Conservation (phyloP, 2,888 invertebrate genomes). For the Formica aserva region DNA sequence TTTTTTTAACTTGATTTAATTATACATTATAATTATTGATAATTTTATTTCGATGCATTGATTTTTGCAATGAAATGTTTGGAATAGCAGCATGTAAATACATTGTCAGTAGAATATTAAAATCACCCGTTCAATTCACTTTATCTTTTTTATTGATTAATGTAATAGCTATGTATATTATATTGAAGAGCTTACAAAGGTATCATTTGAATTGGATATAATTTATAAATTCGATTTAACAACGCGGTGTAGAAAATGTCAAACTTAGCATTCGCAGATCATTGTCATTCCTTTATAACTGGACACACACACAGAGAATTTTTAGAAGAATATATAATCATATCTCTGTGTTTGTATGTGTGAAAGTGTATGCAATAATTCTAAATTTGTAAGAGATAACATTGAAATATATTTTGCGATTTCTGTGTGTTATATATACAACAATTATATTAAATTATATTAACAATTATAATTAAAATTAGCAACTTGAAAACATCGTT, state of each 20-base stretch:
- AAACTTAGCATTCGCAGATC: background rate
- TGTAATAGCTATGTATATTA: background rate
- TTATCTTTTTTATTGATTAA: background rate
- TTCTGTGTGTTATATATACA: background rate
- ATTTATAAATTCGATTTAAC: conserved; percentile 24
- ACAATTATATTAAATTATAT: conserved; percentile 32
- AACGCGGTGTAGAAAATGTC: background rate
- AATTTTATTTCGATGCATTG: background rate
- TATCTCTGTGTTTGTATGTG: background rate
- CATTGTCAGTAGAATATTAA: background rate
- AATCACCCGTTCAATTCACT: background rate
- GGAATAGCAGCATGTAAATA: background rate
- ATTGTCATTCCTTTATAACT: background rate
- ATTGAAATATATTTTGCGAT: conserved; percentile 8
- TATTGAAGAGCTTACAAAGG: background rate
- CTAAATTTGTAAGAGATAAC: conserved; percentile 2
- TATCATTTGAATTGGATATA: background rate
- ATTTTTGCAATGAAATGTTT: background rate
- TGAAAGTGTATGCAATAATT: background rate
- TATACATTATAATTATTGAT: background rate
- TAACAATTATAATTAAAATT: conserved; percentile 16
- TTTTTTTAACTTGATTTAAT: too few relatives aligned
- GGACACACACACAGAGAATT: background rate
- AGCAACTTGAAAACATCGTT: conserved; percentile 39
- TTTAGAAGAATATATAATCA: background rate